phyloP scores from a whole-genome alignment of 2,113 vertebrate species.

The Antechinus flavipes region DNA sequence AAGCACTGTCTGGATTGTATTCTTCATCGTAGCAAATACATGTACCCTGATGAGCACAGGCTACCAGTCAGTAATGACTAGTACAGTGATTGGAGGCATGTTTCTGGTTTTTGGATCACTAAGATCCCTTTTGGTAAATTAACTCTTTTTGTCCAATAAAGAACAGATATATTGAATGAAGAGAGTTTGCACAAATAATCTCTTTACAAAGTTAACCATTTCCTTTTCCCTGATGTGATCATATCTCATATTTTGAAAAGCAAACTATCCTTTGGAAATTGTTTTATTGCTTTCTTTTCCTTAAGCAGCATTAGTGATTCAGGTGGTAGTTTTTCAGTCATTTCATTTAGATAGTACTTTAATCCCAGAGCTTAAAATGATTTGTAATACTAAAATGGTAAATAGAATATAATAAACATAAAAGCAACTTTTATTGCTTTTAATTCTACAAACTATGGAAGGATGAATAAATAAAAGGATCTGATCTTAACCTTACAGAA shows the following conservation, averaged over 20 bases:
- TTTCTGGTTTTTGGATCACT: not conserved
- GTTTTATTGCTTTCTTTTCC: not conserved
- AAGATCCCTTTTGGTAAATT: not conserved
- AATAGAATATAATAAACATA: not conserved
- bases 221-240: not conserved
- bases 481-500: not conserved
- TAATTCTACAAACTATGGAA: not conserved
- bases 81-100: not conserved
- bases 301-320: not conserved
- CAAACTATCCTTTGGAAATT: not conserved
- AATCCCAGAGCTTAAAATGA: not conserved
- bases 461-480: not conserved
- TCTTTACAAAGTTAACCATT: not conserved
- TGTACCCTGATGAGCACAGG: not conserved
- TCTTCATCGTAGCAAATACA: not conserved
- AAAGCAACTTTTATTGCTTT: not conserved
- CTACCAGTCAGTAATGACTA: not conserved
- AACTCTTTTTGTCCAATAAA: not conserved
- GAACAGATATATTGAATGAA: not conserved
- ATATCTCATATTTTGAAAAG: not conserved
- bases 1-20: not conserved
- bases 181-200: not conserved
- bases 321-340: not conserved
- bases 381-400: not conserved
- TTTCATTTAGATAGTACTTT: not conserved